Base-by-base conservation (phyloP, 2,888 invertebrate genomes). In the Meiosimyza decipiens region DNA sequence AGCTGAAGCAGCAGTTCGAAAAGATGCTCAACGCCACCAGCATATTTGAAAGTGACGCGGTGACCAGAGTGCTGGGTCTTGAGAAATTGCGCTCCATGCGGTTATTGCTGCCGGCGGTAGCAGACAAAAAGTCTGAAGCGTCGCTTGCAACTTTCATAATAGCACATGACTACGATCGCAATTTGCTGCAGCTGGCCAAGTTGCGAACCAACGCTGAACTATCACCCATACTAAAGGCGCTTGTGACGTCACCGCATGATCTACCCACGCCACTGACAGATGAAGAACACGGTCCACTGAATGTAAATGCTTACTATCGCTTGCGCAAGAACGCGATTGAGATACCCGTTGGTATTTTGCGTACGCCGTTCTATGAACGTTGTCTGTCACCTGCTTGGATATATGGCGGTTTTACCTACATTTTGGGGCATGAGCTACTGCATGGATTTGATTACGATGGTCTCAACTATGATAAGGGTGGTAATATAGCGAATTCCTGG, bases 391-490 rank as follows among this genome's bases (percentile, higher is more conserved):
- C 63, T 5, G 77, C 82, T 1, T 80, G 76, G 4, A 68, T 82
- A 0, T 75, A 81, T 57, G 85, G 82, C 51, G 78, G 83, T 0
- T 51, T 85, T 22, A 83, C 81, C 12, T 83, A 82, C 13, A 82
- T 85, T 4, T 71, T 85, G 16, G 84, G 80, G 1, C 86, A 85
- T 73, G 85, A 85, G 74, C 74, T 85, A 54, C 59, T 85, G 55
- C 85, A 85, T 62, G 85, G 83, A 57, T 84, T 86, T 60, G 85
- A 85, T 72, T 86, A 84, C 59, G 84, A 85, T 67, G 85, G 86
- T 49, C 77, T 85, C 11, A 83, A 84, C 69, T 85, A 85, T 59
- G 86, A 85, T 68, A 80, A 81, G 4, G 22, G 64, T 1, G 86
- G 85, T 0, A 82, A 79, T 54, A 71, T 81, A 28, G 73, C 76